phyloP scores from a whole-genome alignment of 2,888 invertebrate species.

The Tribolium freemani region DNA sequence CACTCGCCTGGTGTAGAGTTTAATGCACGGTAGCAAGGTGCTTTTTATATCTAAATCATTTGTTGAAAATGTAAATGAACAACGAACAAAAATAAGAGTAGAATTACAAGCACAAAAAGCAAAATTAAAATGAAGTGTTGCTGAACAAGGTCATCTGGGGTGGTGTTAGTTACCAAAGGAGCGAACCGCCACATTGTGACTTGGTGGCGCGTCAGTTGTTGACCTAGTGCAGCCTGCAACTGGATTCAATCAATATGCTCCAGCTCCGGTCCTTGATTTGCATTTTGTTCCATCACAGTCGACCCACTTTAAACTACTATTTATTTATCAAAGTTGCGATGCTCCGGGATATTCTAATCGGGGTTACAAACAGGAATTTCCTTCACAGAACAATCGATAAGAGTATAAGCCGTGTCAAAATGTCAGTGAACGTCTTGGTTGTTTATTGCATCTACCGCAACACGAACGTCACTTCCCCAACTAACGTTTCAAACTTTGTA shows the following conservation, averaged over 20 bases:
- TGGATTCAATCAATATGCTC: constrained; percentile 49
- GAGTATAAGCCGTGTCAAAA: neutral
- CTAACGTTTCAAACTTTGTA: neutral
- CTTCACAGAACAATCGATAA: neutral
- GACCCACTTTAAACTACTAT: constrained; percentile 37
- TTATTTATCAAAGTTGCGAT: constrained; percentile 15
- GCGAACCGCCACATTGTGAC: constrained; percentile 18
- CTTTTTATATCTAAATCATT: no score
- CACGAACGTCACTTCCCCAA: neutral
- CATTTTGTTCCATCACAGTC: constrained; percentile 40
- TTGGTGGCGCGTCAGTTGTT: constrained; percentile 46
- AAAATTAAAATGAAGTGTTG: neutral
- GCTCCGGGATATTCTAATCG: neutral
- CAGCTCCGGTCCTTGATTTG: constrained; percentile 44
- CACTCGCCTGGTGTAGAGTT: no score
- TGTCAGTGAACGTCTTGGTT: neutral
- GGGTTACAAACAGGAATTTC: neutral
- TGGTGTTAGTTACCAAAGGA: constrained; percentile 4
- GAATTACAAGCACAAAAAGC: no score
- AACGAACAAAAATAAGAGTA: no score
- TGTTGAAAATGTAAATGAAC: no score
- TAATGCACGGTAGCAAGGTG: no score
- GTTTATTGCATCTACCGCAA: neutral
- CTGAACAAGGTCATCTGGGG: neutral
- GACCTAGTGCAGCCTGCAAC: constrained; percentile 50